These are phyloP conservation scores for Diaperis boleti DNA, from an alignment of 2,888 invertebrate genomes.

Conservation along the genomic window DNA sequence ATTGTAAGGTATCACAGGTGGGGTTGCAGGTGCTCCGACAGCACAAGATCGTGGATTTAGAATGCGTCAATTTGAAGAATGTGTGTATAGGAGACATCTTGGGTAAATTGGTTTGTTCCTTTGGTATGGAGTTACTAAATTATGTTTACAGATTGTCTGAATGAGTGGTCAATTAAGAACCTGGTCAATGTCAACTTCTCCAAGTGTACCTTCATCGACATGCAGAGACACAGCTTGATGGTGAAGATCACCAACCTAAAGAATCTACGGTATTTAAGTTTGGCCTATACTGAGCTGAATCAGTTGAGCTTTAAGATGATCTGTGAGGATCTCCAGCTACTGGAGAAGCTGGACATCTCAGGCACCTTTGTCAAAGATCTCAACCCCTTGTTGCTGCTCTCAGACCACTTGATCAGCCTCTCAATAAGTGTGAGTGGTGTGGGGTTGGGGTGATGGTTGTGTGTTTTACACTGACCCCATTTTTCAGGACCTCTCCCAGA, in stretches of 20 bases:
- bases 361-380: slow-evolving; percentile 74
- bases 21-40: slow-evolving; percentile 73
- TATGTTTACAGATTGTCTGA: slow-evolving; percentile 70
- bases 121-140: no score
- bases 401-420: slow-evolving; percentile 71
- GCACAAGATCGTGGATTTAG: slow-evolving; percentile 74
- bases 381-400: slow-evolving; percentile 70
- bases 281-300: slow-evolving; percentile 78
- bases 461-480: no score
- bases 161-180: slow-evolving; percentile 75
- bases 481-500: slow-evolving; percentile 55
- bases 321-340: slow-evolving; percentile 73
- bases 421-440: slow-evolving; percentile 68
- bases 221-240: slow-evolving; percentile 65
- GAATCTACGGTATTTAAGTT: slow-evolving; percentile 72
- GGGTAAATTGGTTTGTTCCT: slow-evolving; percentile 47
- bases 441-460: no score
- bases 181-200: slow-evolving; percentile 73
- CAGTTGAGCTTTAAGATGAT: slow-evolving; percentile 74
- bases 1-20: slow-evolving; percentile 71
- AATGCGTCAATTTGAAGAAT: slow-evolving; percentile 72
- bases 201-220: slow-evolving; percentile 72
- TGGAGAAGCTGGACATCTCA: slow-evolving; percentile 77
- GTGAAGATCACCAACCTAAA: slow-evolving; percentile 73
- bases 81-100: slow-evolving; percentile 68